Evolutionary conservation across 1,140 invertebrate species (phyloP), one percentile per base, ranked within the genome.

Genomic region (Akabosia matsudoensis): DNA sequence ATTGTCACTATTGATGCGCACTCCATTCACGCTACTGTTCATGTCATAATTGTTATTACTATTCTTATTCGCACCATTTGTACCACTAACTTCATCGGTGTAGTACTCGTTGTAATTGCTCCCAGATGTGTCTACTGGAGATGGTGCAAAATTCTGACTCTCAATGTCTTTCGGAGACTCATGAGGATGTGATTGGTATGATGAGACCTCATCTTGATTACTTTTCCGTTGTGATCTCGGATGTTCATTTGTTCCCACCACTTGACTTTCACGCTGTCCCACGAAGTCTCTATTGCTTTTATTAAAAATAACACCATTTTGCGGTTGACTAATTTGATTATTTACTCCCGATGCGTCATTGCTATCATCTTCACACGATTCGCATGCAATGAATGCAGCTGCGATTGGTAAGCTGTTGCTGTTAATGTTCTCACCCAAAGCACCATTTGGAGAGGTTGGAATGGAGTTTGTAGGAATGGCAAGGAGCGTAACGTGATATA

Each of bases 361-460:
- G 61, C 22, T 30, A 67, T 67, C 28, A 28, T 67, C 61, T 67
- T 67, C 61, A 67, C 61, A 67, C 61, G 61, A 67, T 67, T 67
- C 61, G n/a, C 61, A 67, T 7, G n/a, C 3, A 30, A 30, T 30
- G 10, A 67, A 22, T 2, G 61, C 24, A 67, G 61, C 61, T 2
- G 61, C 61, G 22, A n/a, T 30, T 67, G 61, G 61, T 31, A 67
- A 30, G 1, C 26, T 67, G 31, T 67, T 67, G 31, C 28, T 67
- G 28, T 67, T 30, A 67, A 30, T 28, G 31, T 67, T 67, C 26
- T 67, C 61, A 30, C 7, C 30, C 4, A n/a, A 7, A 67, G 61
- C 61, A 67, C 61, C 61, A 31, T 10, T 67, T 67, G 22, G 30
- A 30, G 61, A 67, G 1, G 61, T 13, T 67, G 61, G 30, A 31